These are phyloP conservation scores for Pterostichus madidus DNA, from an alignment of 2,888 invertebrate species.

Conservation along the genomic window DNA sequence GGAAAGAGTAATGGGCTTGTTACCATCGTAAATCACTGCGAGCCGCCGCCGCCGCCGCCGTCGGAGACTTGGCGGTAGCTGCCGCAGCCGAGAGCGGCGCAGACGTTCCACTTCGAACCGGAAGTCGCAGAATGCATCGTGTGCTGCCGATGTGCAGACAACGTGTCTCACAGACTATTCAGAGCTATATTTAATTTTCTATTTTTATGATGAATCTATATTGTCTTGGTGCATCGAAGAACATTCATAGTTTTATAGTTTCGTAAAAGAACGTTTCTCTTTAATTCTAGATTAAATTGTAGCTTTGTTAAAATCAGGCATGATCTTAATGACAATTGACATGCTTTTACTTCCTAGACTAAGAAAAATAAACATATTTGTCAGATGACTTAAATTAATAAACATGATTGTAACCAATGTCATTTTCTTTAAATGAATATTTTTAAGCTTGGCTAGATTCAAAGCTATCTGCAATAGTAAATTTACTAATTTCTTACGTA, in stretches of 20 bases:
- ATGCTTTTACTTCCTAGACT: too few species aligned
- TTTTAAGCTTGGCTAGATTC: too few species aligned
- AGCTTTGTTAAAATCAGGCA: too few species aligned
- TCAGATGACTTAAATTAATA: too few species aligned
- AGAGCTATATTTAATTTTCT: conserved; percentile 29
- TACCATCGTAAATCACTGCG: conserved; percentile 61
- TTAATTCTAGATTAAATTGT: too few species aligned
- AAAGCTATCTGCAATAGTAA: too few species aligned
- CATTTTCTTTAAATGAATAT: too few species aligned
- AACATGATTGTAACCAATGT: too few species aligned
- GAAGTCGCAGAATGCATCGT: conserved; percentile 57
- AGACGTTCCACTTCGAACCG: conserved; percentile 45
- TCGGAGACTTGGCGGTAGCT: conserved; percentile 14
- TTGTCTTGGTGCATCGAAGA: not conserved
- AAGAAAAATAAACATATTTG: too few species aligned
- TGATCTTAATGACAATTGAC: too few species aligned
- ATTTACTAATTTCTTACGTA: too few species aligned
- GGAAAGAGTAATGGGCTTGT: conserved; percentile 65
- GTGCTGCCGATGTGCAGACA: conserved; percentile 36
- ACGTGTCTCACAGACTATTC: too few species aligned
- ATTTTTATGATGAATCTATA: conserved; percentile 47
- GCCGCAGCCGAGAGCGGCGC: not conserved
- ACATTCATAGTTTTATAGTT: not conserved
- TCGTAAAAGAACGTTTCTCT: not conserved
- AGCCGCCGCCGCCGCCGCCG: conserved; percentile 34